Percentiles rank a stretch among this genome's conserved stretches.
phyloP scores from a whole-genome alignment of 1,140 invertebrate species.

The Akabosia matsudoensis region DNA sequence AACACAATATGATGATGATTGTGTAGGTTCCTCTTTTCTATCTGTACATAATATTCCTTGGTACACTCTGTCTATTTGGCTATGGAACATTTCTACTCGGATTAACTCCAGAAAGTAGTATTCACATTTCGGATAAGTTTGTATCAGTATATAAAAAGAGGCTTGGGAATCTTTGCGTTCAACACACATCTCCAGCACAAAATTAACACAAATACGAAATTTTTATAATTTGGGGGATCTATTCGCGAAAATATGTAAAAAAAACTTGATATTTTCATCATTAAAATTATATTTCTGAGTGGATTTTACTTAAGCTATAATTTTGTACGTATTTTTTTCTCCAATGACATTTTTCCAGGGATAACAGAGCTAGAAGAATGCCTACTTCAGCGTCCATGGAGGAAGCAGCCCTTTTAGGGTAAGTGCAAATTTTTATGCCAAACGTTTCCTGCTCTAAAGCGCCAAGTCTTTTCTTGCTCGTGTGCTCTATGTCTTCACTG shows the following conservation, averaged over 20 bases:
- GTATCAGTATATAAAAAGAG: too few species aligned
- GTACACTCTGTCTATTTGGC: background rate
- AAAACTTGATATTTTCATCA: too few species aligned
- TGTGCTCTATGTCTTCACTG: background rate
- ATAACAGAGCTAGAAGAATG: constrained; percentile 60
- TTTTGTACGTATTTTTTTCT: too few species aligned
- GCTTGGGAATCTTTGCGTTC: too few species aligned
- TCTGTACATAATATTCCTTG: background rate
- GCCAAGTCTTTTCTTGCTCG: background rate
- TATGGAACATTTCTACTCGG: too few species aligned
- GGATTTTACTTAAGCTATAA: too few species aligned
- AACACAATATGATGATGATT: background rate
- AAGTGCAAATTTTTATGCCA: constrained; percentile 51
- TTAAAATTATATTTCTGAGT: too few species aligned
- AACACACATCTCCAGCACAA: background rate
- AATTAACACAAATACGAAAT: background rate
- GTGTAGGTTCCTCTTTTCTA: background rate
- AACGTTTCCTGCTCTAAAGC: background rate
- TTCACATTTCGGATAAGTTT: too few species aligned
- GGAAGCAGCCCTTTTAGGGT: constrained; percentile 68
- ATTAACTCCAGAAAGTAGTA: too few species aligned
- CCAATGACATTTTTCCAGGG: constrained; percentile 27
- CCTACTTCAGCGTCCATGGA: constrained; percentile 64
- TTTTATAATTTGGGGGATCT: constrained; percentile 15
- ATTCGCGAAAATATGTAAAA: background rate